phyloP scores from a whole-genome alignment of 2,797 vertebrate species.

The Anabas testudineus region DNA sequence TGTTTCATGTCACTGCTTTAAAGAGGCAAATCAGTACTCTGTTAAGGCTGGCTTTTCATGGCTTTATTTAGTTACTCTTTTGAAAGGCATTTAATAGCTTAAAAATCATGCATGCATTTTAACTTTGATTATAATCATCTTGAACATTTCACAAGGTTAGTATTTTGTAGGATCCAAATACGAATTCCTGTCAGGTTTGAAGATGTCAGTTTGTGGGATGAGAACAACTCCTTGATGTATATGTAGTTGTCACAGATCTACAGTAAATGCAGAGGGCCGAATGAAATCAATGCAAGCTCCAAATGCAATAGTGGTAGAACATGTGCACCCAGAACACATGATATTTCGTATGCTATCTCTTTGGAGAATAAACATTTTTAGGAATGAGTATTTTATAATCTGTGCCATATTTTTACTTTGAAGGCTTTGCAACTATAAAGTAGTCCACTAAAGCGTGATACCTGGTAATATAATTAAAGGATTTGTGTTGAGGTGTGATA shows the following conservation, averaged over 20 bases:
- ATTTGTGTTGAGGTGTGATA: slow-evolving; percentile 20
- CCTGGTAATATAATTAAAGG: slow-evolving; percentile 2
- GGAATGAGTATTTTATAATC: slow-evolving; percentile 25
- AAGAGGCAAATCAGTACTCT: slow-evolving; percentile 34
- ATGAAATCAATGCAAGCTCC: slow-evolving; percentile 9
- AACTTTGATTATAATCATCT: slow-evolving; percentile 11
- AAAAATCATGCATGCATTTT: slow-evolving; percentile 22
- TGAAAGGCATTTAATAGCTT: slow-evolving; percentile 34
- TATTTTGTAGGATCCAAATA: slow-evolving; percentile 7
- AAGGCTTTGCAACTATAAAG: slow-evolving; percentile 29
- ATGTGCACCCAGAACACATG: slow-evolving; percentile 4
- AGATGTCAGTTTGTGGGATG: slow-evolving; percentile 3
- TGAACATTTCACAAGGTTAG: slow-evolving; percentile 10
- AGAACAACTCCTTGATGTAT: background rate
- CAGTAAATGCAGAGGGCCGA: background rate
- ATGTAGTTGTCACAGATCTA: background rate
- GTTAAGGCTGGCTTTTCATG: slow-evolving; percentile 15
- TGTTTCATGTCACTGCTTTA: slow-evolving; percentile 22
- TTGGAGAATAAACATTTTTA: slow-evolving; percentile 19
- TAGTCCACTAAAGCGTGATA: slow-evolving; percentile 20
- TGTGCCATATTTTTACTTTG: slow-evolving; percentile 31
- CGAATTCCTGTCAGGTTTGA: background rate
- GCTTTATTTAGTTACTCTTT: slow-evolving; percentile 22
- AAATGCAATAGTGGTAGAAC: slow-evolving; percentile 15
- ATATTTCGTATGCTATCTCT: slow-evolving; percentile 5